These are phyloP conservation scores for Tachystola acroxantha DNA, from an alignment of 2,888 invertebrate species.

Conservation along the genomic window DNA sequence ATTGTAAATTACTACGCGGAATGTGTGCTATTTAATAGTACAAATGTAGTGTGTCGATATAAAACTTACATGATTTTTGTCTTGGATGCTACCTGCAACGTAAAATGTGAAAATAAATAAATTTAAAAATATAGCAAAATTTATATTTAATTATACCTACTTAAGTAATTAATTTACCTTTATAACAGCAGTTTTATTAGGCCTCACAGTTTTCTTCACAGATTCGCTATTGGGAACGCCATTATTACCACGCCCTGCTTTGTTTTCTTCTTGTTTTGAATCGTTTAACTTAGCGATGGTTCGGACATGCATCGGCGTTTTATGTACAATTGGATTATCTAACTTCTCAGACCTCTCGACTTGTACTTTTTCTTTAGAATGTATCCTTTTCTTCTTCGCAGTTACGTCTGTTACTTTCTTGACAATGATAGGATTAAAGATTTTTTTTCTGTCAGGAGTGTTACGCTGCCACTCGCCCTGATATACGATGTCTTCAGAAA, in stretches of 20 bases:
- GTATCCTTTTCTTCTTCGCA: slow-evolving; percentile 21
- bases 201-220: background rate
- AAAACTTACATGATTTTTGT: slow-evolving; percentile 32
- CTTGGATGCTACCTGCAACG: slow-evolving; percentile 45
- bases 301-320: slow-evolving; percentile 8
- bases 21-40: too few species aligned
- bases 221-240: background rate
- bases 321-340: slow-evolving; percentile 8
- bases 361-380: slow-evolving; percentile 22
- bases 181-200: slow-evolving; percentile 13
- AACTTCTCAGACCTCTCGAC: slow-evolving; percentile 8
- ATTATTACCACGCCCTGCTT: slow-evolving; percentile 9
- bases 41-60: too few species aligned
- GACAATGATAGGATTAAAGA: slow-evolving; percentile 11
- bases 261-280: slow-evolving; percentile 12
- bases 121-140: too few species aligned
- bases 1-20: too few species aligned
- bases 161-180: too few species aligned
- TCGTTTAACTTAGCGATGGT: slow-evolving; percentile 8
- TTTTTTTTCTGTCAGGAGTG: slow-evolving; percentile 26
- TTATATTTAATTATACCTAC: too few species aligned
- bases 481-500: slow-evolving; percentile 58
- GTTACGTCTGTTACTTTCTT: background rate
- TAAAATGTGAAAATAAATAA: too few species aligned
- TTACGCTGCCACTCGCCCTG: slow-evolving; percentile 60